A percentile compares a stretch with the other conserved stretches of the same genome.
Conservation (phyloP, 1,140 invertebrate species). For the Pogonomyrmex californicus region DNA sequence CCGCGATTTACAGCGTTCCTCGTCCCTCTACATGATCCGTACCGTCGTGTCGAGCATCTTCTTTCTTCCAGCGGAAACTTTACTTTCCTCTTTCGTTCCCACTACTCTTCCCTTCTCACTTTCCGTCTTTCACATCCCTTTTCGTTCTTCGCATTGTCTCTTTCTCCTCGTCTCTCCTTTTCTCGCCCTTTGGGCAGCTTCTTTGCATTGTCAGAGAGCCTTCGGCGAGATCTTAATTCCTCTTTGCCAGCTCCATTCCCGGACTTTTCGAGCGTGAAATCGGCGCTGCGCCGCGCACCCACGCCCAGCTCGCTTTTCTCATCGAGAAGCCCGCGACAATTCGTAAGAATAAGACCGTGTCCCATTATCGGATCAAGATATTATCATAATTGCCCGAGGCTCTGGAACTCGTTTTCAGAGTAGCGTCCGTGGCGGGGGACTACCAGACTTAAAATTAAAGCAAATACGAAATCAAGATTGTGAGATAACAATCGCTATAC, state of each 20-base stretch:
- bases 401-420: constrained; percentile 50
- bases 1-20: constrained; percentile 52
- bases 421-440: constrained; percentile 16
- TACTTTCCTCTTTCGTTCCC: neutral
- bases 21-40: constrained; percentile 41
- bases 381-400: constrained; percentile 75
- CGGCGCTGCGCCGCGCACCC: constrained; percentile 58
- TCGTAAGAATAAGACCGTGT: constrained; percentile 77
- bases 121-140: neutral
- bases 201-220: constrained; percentile 73
- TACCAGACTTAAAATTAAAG: constrained; percentile 69
- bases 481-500: constrained; percentile 20
- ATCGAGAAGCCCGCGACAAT: constrained; percentile 68
- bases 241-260: constrained; percentile 75
- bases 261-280: constrained; percentile 76
- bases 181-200: constrained; percentile 49
- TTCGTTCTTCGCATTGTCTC: neutral
- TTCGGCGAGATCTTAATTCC: constrained; percentile 76
- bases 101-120: constrained; percentile 9
- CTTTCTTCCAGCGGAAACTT: constrained; percentile 37
- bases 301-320: constrained; percentile 37
- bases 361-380: constrained; percentile 78
- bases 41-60: constrained; percentile 47
- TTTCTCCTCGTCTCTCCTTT: constrained; percentile 42
- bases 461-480: constrained; percentile 70